These are phyloP conservation scores for Acronicta leporina DNA, from an alignment of 2,888 invertebrate species.

Conservation along the genomic window DNA sequence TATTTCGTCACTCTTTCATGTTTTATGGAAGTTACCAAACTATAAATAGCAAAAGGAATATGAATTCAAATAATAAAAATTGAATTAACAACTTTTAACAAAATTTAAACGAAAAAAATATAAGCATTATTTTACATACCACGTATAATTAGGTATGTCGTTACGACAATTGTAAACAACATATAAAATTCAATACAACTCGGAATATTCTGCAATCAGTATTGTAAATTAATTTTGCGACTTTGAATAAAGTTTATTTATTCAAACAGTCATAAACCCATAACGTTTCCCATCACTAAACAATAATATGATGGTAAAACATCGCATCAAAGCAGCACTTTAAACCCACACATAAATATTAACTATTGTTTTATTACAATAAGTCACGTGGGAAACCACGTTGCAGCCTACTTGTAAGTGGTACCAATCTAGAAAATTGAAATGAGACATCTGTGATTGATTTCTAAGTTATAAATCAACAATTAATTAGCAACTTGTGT, in stretches of 20 bases:
- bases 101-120: no score
- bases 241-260: conserved; percentile 1
- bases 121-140: no score
- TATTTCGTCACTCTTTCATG: neutral
- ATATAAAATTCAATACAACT: neutral
- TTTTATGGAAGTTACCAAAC: neutral
- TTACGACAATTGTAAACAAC: no score
- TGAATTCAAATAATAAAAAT: no score
- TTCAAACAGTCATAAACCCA: conserved; percentile 7
- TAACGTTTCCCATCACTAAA: conserved; percentile 5
- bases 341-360: conserved; percentile 23
- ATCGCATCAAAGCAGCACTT: conserved; percentile 6
- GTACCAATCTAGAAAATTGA: neutral
- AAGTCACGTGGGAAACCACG: conserved; percentile 8
- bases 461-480: neutral
- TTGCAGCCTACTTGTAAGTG: no score
- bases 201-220: neutral
- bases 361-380: conserved; percentile 28
- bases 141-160: no score
- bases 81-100: no score
- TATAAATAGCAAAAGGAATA: neutral
- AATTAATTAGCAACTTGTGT: no score
- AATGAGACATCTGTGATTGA: neutral
- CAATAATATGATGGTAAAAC: neutral
- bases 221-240: neutral